Base-by-base conservation (phyloP, 2,888 invertebrate genomes). In the Polymixis lichenea region DNA sequence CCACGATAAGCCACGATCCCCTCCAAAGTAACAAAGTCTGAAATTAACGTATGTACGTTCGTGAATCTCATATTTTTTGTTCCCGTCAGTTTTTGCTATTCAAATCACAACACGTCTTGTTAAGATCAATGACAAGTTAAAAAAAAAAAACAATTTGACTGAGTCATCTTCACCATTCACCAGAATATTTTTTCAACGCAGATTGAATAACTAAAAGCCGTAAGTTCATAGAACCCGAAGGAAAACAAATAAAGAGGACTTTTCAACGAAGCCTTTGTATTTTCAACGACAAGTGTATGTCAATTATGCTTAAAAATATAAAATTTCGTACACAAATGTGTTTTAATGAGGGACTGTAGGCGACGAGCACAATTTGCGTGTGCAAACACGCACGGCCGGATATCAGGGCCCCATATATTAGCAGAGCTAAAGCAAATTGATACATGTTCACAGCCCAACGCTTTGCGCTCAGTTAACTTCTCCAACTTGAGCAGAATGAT, bases 391-490 rank as follows among this genome's bases (percentile, higher is more conserved):
- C 71, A 76, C 67, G 61, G 22, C 28, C 15, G 32, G 43, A 68
- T 73, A 83, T 72, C 66, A 67, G 79, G 72, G 64, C 15, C 43
- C 25, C 82, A 85, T 82, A 85, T 69, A 71, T 77, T 85, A 78
- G n/a, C n/a, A 15, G 65, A 75, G 75, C 67, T 71, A 70, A 70
- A 84, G 62, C 65, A 85, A 86, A 86, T 78, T 73, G 83, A 82
- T 72, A 70, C 71, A 83, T 72, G 87, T 83, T 78, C 76, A 25
- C 66, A 68, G 64, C 69, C 77, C 65, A 65, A 58, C 68, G 66
- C 75, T 66, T 72, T 74, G 62, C 80, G 88, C 86, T 80, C 79
- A 80, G 87, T 88, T 87, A 87, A 86, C 87, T 86, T 67, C 62
- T 11, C 72, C 82, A 76, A 78, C 88, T 80, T 82, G 77, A 32